Percentiles rank a stretch among this genome's conserved stretches.
Conservation (phyloP, 2,113 vertebrate genomes). For the Eclectus roratus region DNA sequence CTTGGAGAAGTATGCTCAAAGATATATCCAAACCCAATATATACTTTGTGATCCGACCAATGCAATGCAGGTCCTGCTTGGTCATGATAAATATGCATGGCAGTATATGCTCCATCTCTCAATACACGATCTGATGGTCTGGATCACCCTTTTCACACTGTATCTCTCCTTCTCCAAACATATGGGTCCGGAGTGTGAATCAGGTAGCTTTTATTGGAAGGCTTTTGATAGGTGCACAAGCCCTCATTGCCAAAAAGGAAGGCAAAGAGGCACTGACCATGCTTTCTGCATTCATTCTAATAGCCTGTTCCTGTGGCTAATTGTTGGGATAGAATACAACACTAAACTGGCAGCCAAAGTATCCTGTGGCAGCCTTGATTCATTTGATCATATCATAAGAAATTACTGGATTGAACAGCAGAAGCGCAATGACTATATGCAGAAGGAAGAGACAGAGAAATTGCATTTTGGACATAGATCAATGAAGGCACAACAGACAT, state of each 20-base stretch:
- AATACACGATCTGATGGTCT: neutral
- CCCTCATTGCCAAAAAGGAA: neutral
- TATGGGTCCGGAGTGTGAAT: neutral
- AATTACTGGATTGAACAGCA: neutral
- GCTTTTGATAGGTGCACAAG: neutral
- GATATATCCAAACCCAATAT: neutral
- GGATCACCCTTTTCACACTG: neutral
- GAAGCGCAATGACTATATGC: neutral
- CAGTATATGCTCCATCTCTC: neutral
- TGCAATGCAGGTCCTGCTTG: neutral
- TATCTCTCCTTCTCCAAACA: neutral
- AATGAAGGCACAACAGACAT: neutral
- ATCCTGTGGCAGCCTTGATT: neutral
- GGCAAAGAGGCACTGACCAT: neutral
- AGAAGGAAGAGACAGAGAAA: neutral
- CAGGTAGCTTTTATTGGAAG: neutral
- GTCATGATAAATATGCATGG: neutral
- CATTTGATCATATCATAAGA: neutral
- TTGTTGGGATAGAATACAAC: neutral
- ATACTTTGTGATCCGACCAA: neutral
- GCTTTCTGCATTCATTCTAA: neutral
- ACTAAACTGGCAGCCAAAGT: neutral
- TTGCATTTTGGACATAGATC: neutral
- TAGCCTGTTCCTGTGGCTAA: neutral
- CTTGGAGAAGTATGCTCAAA: neutral